Conservation (phyloP, 2,888 invertebrate species). For the Perithous albicinctus region DNA sequence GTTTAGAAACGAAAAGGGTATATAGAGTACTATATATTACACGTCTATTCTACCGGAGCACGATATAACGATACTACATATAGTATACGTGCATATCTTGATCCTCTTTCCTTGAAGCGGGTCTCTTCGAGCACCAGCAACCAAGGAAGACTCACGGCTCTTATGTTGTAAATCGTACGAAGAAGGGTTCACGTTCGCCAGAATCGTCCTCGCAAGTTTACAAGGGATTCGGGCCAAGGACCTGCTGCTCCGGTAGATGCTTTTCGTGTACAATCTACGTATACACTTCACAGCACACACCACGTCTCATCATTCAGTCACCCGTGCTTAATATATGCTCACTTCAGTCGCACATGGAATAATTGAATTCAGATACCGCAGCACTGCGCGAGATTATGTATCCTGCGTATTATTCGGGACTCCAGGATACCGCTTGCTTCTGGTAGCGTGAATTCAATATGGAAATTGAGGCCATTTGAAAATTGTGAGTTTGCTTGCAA, state of each 20-base stretch:
- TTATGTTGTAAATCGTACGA: constrained; percentile 30
- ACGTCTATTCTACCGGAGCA: constrained; percentile 11
- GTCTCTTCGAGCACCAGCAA: background rate
- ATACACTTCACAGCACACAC: constrained; percentile 1
- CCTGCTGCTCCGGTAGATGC: constrained; percentile 11
- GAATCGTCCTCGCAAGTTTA: constrained; percentile 33
- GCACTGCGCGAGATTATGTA: background rate
- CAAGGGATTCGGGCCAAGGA: constrained; percentile 39
- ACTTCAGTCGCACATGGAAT: constrained; percentile 17
- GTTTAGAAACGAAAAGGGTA: background rate
- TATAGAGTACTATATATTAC: constrained; percentile 13
- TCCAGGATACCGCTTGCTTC: background rate
- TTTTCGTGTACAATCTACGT: constrained; percentile 44
- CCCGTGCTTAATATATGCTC: background rate
- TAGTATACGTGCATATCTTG: background rate
- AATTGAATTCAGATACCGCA: constrained; percentile 32
- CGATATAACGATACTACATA: background rate
- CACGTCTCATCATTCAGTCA: constrained; percentile 12
- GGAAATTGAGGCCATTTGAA: background rate
- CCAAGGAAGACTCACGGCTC: background rate
- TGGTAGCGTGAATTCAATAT: background rate
- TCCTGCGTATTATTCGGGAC: background rate
- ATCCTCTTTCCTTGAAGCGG: constrained; percentile 6
- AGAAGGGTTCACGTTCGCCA: constrained; percentile 29
- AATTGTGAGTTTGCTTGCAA: no score